Conservation (phyloP, 2,888 invertebrate species). For the Nasonia oneida region DNA sequence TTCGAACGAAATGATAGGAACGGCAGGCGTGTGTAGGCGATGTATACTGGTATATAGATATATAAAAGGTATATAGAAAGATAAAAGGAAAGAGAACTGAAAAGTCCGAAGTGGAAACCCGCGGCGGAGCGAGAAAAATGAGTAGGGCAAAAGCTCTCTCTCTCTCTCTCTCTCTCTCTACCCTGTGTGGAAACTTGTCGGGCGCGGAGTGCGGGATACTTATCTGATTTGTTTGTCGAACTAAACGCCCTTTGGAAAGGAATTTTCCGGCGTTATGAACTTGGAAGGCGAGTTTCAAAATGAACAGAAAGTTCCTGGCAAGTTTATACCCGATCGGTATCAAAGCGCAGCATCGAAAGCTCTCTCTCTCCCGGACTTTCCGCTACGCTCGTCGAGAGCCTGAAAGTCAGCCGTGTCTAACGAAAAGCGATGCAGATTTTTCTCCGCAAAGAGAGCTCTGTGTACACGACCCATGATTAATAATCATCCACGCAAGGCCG, state of each 20-base stretch:
- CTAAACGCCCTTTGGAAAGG: constrained; percentile 51
- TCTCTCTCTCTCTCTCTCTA: not conserved
- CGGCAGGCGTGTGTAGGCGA: no score
- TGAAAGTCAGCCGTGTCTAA: constrained; percentile 12
- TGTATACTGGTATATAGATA: no score
- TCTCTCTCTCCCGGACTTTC: not conserved
- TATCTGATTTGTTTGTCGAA: constrained; percentile 60
- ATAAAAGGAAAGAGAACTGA: not conserved
- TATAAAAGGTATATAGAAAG: not conserved
- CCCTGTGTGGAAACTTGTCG: constrained; percentile 39
- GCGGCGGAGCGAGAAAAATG: not conserved
- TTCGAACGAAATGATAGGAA: no score
- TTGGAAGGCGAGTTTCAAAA: constrained; percentile 51
- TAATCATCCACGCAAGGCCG: not conserved
- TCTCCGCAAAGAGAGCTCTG: not conserved
- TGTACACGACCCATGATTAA: not conserved
- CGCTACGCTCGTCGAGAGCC: no score
- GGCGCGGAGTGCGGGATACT: not conserved
- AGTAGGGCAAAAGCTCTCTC: not conserved
- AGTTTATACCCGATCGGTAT: constrained; percentile 50
- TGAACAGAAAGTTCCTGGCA: constrained; percentile 53
- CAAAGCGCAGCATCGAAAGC: constrained; percentile 34
- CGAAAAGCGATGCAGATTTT: constrained; percentile 11
- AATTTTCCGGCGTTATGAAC: constrained; percentile 57
- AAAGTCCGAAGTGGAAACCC: not conserved